Base-by-base conservation (phyloP, 2,888 invertebrate species). In the Gymnocheta viridis region DNA sequence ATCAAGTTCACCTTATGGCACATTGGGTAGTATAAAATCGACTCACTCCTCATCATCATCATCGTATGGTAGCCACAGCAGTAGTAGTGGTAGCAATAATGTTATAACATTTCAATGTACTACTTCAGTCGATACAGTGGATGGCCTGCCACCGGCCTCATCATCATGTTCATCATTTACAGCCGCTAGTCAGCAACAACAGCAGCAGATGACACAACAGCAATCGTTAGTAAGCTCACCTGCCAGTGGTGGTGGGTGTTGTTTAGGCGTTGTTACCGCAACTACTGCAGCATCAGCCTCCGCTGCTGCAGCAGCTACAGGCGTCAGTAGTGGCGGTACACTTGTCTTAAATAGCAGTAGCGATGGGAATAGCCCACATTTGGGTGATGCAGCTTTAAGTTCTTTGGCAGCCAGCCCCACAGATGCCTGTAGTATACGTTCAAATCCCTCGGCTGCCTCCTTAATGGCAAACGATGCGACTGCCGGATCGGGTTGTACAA, bases 321-420 rank as follows among this genome's bases (percentile, higher is more conserved):
- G 86, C 85, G 4, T 86, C 60, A 56, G 66, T 47, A 56, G 78
- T 66, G 72, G 81, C 22, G 77, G 80, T 62, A 32, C 87, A 19
- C 86, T 49, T 64, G 76, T 79, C 58, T 79, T 82, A 72, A 86
- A 74, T 86, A 76, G 86, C 85, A 62, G 83, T 76, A 79, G 85
- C 72, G 83, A 81, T 62, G 82, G 86, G 51, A 86, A 86, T 77
- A 85, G 88, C 86, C 88, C 89, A 2, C 87, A 88, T 24, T 81
- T 88, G 77, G 88, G 87, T 70, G 82, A 86, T 27, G 91, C 90
- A 78, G 89, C 89, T 60, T 88, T 90, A 51, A 91, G 88, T 66
- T 91, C 91, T 24, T 86, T 91, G 85, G 91, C 91, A 54, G 89
- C 90, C 78, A 91, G 91, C 88, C 91, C 91, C 51, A 92, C 91